These are phyloP conservation scores for Lasioglossum vierecki DNA, from an alignment of 2,888 invertebrate genomes.

Conservation along the genomic window DNA sequence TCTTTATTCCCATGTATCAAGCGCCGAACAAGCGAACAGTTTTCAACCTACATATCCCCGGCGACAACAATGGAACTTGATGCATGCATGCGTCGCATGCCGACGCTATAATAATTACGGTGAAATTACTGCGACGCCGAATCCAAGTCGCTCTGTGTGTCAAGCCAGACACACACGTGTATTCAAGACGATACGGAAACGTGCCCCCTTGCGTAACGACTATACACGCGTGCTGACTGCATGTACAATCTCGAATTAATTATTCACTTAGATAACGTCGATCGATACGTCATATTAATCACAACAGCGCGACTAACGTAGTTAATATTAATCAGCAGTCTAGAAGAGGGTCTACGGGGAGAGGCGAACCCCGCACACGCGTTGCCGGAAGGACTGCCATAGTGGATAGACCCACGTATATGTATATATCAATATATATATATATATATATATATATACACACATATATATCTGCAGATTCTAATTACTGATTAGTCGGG, in stretches of 20 bases:
- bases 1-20: neutral
- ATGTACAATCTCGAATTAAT: conserved; percentile 70
- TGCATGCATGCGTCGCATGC: conserved; percentile 9
- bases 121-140: conserved; percentile 39
- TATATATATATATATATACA: neutral
- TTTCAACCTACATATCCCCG: neutral
- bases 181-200: conserved; percentile 55
- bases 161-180: conserved; percentile 52
- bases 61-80: neutral
- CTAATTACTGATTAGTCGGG: conserved; percentile 78
- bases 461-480: conserved; percentile 67
- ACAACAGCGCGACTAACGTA: conserved; percentile 70
- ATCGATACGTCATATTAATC: conserved; percentile 75
- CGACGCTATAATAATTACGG: conserved; percentile 39
- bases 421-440: neutral
- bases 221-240: conserved; percentile 54
- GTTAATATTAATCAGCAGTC: conserved; percentile 76
- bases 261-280: conserved; percentile 75
- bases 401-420: conserved; percentile 59
- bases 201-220: conserved; percentile 57
- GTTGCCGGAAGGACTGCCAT: conserved; percentile 55
- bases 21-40: neutral
- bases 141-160: conserved; percentile 38
- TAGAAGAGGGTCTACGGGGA: conserved; percentile 65
- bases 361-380: conserved; percentile 45